phyloP scores from a whole-genome alignment of 2,113 vertebrate species.

The Typhlomys cinereus region DNA sequence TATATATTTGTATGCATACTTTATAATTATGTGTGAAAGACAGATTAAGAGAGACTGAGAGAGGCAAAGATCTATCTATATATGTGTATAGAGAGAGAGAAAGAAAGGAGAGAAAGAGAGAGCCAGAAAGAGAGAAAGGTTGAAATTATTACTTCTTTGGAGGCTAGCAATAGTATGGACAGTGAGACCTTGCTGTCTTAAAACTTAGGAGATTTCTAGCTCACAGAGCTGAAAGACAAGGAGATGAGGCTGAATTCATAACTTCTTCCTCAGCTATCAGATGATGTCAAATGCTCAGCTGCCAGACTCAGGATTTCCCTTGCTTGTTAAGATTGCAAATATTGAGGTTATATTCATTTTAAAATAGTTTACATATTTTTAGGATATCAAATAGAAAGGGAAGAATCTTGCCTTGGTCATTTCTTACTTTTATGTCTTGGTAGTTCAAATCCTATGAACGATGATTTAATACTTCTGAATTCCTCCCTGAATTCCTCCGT shows the following conservation, averaged over 20 bases:
- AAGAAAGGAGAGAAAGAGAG: too few relatives aligned
- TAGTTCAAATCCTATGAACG: neutral
- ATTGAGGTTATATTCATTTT: neutral
- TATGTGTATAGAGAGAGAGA: neutral
- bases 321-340: neutral
- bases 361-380: neutral
- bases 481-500: rapidly evolving
- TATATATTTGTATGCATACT: neutral
- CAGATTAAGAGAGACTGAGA: too few relatives aligned
- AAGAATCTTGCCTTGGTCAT: neutral
- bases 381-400: neutral
- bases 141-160: neutral
- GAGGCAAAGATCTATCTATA: too few relatives aligned
- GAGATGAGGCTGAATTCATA: neutral
- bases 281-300: neutral
- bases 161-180: neutral
- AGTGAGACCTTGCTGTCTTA: neutral
- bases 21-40: neutral
- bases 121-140: too few relatives aligned
- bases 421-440: neutral
- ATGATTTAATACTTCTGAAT: too few relatives aligned
- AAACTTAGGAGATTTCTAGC: neutral
- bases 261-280: neutral
- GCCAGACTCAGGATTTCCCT: neutral
- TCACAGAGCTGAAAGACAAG: neutral